These are phyloP conservation scores for Globia sparganii DNA, from an alignment of 2,888 invertebrate species.

Conservation along the genomic window DNA sequence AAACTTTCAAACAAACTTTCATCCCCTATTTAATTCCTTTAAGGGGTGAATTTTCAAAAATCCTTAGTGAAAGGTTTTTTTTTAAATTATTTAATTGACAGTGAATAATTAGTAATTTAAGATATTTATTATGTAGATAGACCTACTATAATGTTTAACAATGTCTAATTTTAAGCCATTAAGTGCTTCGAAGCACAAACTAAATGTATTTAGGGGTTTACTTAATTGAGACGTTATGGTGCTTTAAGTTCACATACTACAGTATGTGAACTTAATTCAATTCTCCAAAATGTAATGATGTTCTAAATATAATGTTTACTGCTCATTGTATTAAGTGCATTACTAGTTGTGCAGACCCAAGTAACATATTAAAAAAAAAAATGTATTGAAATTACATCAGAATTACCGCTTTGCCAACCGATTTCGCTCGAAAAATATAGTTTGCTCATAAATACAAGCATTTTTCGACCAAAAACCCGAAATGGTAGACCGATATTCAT, in stretches of 20 bases:
- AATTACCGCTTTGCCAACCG: constrained; percentile 18
- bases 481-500: constrained; percentile 43
- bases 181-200: background rate
- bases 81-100: too few relatives aligned
- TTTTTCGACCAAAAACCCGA: constrained; percentile 24
- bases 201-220: background rate
- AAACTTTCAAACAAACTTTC: too few relatives aligned
- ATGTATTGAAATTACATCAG: constrained; percentile 8
- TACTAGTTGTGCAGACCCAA: background rate
- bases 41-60: too few relatives aligned
- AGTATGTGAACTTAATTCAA: background rate
- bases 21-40: too few relatives aligned
- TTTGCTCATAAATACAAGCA: constrained; percentile 14
- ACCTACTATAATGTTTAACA: too few relatives aligned
- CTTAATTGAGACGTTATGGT: background rate
- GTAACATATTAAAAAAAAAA: background rate
- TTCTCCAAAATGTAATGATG: background rate
- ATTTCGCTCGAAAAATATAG: constrained; percentile 31
- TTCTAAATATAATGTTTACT: background rate
- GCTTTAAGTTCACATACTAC: too few relatives aligned
- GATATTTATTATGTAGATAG: too few relatives aligned
- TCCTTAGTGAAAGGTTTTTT: too few relatives aligned
- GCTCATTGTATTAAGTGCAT: background rate
- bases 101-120: too few relatives aligned
- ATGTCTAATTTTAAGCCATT: too few relatives aligned